phyloP scores from a whole-genome alignment of 2,113 vertebrate species.

The Takifugu bimaculatus region DNA sequence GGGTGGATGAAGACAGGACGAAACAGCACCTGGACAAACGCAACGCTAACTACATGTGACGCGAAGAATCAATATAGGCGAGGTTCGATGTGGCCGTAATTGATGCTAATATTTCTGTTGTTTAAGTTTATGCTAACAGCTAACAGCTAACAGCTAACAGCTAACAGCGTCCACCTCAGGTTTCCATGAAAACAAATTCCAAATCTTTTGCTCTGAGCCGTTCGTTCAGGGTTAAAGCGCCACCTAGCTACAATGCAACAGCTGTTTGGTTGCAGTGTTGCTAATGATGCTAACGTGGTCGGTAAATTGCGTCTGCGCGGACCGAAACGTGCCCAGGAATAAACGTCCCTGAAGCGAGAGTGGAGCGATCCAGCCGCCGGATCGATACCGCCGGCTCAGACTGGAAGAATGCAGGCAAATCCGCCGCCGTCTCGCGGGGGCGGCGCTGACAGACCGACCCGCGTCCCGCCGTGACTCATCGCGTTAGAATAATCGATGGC shows the following conservation, averaged over 20 bases:
- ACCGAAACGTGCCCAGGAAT: conserved; percentile 5
- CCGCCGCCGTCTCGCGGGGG: background rate
- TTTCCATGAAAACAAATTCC: too few relatives aligned
- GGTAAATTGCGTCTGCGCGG: background rate
- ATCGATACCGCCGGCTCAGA: conserved; percentile 30
- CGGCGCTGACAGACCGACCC: conserved; percentile 4
- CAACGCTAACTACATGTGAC: too few relatives aligned
- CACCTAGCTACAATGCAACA: too few relatives aligned
- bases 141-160: too few relatives aligned
- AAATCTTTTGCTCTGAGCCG: too few relatives aligned
- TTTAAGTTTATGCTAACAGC: too few relatives aligned
- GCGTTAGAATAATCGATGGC: conserved; percentile 42
- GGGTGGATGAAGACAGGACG: conserved; percentile 48
- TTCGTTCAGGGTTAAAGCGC: too few relatives aligned
- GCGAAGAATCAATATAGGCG: too few relatives aligned
- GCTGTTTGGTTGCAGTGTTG: too few relatives aligned
- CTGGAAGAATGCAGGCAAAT: conserved; percentile 21
- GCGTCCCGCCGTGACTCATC: conserved; percentile 18
- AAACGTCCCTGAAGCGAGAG: conserved; percentile 4
- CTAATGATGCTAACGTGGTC: background rate
- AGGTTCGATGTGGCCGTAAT: too few relatives aligned
- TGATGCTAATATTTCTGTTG: too few relatives aligned
- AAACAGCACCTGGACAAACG: conserved; percentile 11
- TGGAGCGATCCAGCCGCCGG: background rate
- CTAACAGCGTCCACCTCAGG: too few relatives aligned